A percentile compares a stretch with the other conserved stretches of the same genome.
Conservation (phyloP, 2,113 vertebrate species). For the Mirza zaza region DNA sequence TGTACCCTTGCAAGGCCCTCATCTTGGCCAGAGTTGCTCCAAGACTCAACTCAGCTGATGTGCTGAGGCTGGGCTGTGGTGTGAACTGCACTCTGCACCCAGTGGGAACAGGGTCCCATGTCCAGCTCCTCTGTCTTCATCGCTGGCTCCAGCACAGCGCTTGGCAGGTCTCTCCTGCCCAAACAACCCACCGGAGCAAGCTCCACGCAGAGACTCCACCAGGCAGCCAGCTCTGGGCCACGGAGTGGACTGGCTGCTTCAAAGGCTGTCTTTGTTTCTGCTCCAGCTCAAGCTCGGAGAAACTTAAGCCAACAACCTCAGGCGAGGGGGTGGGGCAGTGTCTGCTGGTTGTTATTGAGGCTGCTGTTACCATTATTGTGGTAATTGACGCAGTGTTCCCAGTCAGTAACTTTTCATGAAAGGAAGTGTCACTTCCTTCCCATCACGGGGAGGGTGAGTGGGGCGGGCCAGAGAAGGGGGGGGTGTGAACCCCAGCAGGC, state of each 20-base stretch:
- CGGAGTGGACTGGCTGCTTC: slow-evolving; percentile 24
- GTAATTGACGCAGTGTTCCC: slow-evolving; percentile 53
- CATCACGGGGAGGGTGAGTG: slow-evolving; percentile 33
- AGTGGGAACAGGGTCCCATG: background rate
- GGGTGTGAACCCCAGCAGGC: background rate
- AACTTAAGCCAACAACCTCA: slow-evolving; percentile 58
- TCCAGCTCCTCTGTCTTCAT: background rate
- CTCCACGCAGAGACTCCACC: background rate
- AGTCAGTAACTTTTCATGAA: slow-evolving; percentile 78
- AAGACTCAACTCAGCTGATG: background rate
- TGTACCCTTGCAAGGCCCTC: background rate
- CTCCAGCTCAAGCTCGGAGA: slow-evolving; percentile 31
- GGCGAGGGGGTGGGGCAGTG: slow-evolving; percentile 29
- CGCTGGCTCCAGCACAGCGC: background rate
- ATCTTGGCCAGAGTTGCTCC: background rate
- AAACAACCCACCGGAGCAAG: background rate
- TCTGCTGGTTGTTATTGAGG: slow-evolving; percentile 50
- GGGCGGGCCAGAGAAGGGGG: background rate
- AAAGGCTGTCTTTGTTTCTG: slow-evolving; percentile 74
- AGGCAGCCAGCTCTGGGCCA: slow-evolving; percentile 21
- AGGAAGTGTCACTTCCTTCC: slow-evolving; percentile 77
- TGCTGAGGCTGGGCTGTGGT: background rate
- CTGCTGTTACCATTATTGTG: slow-evolving; percentile 53
- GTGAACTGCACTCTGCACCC: background rate
- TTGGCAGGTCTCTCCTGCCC: background rate